phyloP scores from a whole-genome alignment of 2,888 invertebrate species.

The Anticlea derivata region DNA sequence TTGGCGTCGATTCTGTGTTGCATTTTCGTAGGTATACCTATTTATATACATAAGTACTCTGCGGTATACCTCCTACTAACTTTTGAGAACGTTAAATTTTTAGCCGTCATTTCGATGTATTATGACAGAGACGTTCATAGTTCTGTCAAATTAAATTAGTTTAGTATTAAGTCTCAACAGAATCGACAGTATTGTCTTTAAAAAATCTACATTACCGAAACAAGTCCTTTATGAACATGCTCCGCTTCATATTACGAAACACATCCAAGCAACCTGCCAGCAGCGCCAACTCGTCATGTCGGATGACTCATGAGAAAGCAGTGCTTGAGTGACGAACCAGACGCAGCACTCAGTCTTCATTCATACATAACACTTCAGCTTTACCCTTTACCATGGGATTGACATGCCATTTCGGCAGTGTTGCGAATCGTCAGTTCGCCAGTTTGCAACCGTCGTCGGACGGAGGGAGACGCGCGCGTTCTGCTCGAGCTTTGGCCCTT shows the following conservation, averaged over 20 bases:
- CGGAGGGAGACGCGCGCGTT: slow-evolving; percentile 48
- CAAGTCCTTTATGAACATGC: neutral
- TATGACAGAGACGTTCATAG: too few relatives aligned
- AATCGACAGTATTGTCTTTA: too few relatives aligned
- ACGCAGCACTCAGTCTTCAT: slow-evolving; percentile 42
- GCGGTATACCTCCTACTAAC: too few relatives aligned
- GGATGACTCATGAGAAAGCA: slow-evolving; percentile 36
- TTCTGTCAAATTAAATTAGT: too few relatives aligned
- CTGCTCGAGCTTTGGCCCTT: slow-evolving; percentile 24
- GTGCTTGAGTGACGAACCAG: slow-evolving; percentile 28
- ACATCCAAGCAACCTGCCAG: slow-evolving; percentile 21
- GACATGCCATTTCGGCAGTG: slow-evolving; percentile 38
- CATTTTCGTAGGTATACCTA: too few relatives aligned
- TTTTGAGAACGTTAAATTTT: too few relatives aligned
- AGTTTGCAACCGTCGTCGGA: slow-evolving; percentile 56
- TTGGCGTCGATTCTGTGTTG: too few relatives aligned
- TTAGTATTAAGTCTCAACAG: too few relatives aligned
- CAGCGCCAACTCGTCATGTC: slow-evolving; percentile 34
- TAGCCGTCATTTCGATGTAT: too few relatives aligned
- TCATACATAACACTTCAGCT: slow-evolving; percentile 27
- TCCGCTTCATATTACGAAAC: neutral
- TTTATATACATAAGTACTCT: too few relatives aligned
- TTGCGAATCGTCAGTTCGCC: slow-evolving; percentile 25
- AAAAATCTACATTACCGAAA: too few relatives aligned
- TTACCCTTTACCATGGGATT: slow-evolving; percentile 44